phyloP scores from a whole-genome alignment of 2,797 vertebrate genomes.

The Sphenopsis melanotis region DNA sequence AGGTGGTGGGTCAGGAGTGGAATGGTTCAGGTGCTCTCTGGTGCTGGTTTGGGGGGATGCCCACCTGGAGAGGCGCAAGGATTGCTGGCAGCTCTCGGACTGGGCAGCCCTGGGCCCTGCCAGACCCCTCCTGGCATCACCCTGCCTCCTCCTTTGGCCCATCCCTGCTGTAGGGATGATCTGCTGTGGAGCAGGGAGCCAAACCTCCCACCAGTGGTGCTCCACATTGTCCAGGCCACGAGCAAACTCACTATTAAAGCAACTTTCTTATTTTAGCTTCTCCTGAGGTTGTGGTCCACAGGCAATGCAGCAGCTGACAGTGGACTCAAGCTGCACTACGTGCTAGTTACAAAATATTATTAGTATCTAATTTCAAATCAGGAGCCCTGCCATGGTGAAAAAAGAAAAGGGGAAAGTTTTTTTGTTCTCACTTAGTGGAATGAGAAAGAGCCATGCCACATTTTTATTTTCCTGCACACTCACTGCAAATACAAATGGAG shows the following conservation, averaged over 20 bases:
- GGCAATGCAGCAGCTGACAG: neutral
- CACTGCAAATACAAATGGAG: neutral
- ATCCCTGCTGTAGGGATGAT: too few relatives aligned
- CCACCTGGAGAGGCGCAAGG: neutral
- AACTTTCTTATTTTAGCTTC: neutral
- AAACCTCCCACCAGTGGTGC: neutral
- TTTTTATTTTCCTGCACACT: neutral
- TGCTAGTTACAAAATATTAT: neutral
- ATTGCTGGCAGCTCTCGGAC: accelerated
- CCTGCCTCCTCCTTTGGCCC: neutral
- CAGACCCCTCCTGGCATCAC: neutral
- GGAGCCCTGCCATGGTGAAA: neutral
- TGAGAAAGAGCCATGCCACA: neutral
- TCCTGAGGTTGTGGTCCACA: neutral
- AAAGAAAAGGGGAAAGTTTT: neutral
- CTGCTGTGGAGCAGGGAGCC: neutral
- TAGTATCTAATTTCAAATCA: neutral
- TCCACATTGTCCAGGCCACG: neutral
- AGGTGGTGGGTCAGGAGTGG: neutral
- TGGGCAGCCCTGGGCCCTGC: neutral
- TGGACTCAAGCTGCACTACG: neutral
- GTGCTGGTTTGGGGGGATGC: neutral
- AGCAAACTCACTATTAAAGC: neutral
- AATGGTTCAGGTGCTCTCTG: neutral
- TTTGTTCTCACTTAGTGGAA: neutral